These are phyloP conservation scores for Perognathus longimembris DNA, from an alignment of 2,113 vertebrate genomes.

Conservation along the genomic window DNA sequence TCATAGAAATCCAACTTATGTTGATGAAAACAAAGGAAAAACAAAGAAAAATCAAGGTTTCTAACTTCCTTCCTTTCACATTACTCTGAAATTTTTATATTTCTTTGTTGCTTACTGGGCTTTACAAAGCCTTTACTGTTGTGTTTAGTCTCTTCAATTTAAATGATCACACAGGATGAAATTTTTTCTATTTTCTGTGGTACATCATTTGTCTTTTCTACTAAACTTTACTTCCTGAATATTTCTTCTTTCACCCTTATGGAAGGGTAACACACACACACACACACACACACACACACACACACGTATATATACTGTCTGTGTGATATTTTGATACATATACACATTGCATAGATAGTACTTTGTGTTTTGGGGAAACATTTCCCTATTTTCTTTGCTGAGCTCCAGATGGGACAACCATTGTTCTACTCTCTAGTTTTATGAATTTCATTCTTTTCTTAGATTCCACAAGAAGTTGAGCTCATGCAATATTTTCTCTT, in stretches of 20 bases:
- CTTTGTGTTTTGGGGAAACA: neutral
- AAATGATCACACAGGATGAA: neutral
- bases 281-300: too few relatives aligned
- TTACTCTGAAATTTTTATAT: neutral
- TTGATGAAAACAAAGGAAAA: neutral
- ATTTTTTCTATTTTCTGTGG: neutral
- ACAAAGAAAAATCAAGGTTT: neutral
- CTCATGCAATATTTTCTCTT: neutral
- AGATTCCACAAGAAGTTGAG: neutral
- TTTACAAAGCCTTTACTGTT: neutral
- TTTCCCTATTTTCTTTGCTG: neutral
- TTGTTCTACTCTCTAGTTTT: neutral
- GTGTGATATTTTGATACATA: neutral
- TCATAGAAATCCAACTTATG: neutral
- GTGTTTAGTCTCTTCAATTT: neutral
- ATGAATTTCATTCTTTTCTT: neutral
- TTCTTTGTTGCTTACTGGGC: neutral
- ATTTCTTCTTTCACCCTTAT: neutral
- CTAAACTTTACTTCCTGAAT: neutral
- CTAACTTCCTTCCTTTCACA: rapidly evolving
- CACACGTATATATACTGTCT: neutral
- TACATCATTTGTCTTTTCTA: neutral
- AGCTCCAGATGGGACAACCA: neutral
- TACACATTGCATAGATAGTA: neutral
- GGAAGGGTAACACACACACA: too few relatives aligned